Evolutionary conservation across 2,113 vertebrate genomes (phyloP), one percentile per base, ranked within the genome.

Genomic region (Oryzias curvinotus): DNA sequence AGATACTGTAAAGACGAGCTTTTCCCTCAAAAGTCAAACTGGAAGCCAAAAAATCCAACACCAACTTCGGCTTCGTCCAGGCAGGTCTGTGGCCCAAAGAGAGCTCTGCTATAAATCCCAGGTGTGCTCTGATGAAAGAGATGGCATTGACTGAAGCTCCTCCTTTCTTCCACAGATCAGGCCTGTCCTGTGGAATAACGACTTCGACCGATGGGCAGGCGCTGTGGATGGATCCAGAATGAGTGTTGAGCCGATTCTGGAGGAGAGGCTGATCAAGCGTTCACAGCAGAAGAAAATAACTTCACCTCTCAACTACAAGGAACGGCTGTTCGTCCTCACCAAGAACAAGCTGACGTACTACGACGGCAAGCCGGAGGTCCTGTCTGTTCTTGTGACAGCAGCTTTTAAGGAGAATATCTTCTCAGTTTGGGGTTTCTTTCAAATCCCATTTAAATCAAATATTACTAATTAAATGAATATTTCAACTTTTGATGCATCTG

Each of bases 281-380:
- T 99, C 97, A 0, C 97, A 98, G 83, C 97, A 99, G 88, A 98
- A 98, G 88, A 98, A 96, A 85, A 98, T 96, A 87, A 98, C 96
- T 0, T 99, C 97, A 5, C 97, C 97, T 28, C 88, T 98, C 67
- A 99, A 99, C 90, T 99, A 95, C 86, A 99, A 99, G 88, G 96
- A 98, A 81, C 90, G 97, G 44, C 85, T 93, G 72, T 98, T 99
- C 78, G 84, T 98, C 56, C 88, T 99, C 78, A 98, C 94, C 0
- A 93, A 93, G 73, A 93, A 85, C 46, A 73, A 80, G 77, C 84
- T 98, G 56, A 90, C 93, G 0, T 98, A 98, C 86, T 98, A 97
- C 0, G 96, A 98, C 55, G 94, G 94, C 50, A 91, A 87, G 64
- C 81, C 92, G 0, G 95, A 98, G 96, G 71, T 73, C 45, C 5